A percentile compares a stretch with the other conserved stretches of the same genome.
Evolutionary conservation across 2,113 vertebrate genomes (phyloP).

Genomic region (Leptobrachium leishanense): DNA sequence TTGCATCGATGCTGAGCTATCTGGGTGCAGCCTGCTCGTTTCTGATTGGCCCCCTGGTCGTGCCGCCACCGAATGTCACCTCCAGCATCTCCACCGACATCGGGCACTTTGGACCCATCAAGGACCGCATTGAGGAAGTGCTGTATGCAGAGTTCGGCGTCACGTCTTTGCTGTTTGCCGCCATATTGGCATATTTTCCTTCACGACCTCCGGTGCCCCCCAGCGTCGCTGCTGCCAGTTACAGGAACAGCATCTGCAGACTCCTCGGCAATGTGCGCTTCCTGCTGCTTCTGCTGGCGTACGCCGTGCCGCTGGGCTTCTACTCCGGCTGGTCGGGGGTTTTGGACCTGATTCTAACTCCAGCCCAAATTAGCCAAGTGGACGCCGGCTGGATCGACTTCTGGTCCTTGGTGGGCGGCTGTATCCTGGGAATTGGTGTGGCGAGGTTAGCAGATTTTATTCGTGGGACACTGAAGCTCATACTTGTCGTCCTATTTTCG

Average conservation of each 20-base stretch:
- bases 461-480: slow-evolving; percentile 93
- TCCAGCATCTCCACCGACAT: slow-evolving; percentile 60
- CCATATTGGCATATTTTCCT: slow-evolving; percentile 87
- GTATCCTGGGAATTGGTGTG: slow-evolving; percentile 91
- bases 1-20: slow-evolving; percentile 84
- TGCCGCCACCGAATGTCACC: slow-evolving; percentile 86
- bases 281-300: slow-evolving; percentile 94
- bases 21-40: slow-evolving; percentile 84
- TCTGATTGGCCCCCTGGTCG: slow-evolving; percentile 85
- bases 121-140: slow-evolving; percentile 84
- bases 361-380: slow-evolving; percentile 89
- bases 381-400: slow-evolving; percentile 98
- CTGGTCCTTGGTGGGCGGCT: slow-evolving; percentile 93
- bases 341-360: slow-evolving; percentile 92
- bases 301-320: slow-evolving; percentile 90
- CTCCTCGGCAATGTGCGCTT: slow-evolving; percentile 91
- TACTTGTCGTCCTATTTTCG: slow-evolving; percentile 91
- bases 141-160: slow-evolving; percentile 88
- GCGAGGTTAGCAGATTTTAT: slow-evolving; percentile 98
- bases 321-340: slow-evolving; percentile 94
- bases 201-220: slow-evolving; percentile 89
- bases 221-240: slow-evolving; percentile 93
- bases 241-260: slow-evolving; percentile 89
- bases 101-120: slow-evolving; percentile 67
- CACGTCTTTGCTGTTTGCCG: slow-evolving; percentile 80